Base-by-base conservation (phyloP, 2,113 vertebrate species). In the Martes martes region DNA sequence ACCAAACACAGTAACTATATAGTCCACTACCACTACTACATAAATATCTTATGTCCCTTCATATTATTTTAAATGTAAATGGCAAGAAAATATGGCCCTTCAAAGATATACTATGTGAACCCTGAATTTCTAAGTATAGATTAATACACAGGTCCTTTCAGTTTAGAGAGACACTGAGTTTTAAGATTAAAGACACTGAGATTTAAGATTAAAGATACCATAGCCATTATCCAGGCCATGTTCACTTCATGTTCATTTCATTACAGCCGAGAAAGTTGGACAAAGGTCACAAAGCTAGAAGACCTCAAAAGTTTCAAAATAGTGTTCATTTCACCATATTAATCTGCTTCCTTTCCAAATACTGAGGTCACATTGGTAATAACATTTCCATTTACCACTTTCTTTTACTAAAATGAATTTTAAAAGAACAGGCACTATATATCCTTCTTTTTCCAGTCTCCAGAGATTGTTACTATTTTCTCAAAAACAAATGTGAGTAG, bases 291-390 rank as follows among this genome's bases (percentile, higher is more conserved):
- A 96, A 90, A 92, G 42, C 39, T 45, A 78, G 59, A 89, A 61
- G 14, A 36, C 23, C 42, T 82, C 55, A 57, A 76, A 67, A 65
- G 18, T 26, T 24, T 15, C 23, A 83, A 50, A 13, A 65, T 1
- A 65, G 42, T 15, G 8, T 4, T 82, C 67, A 45, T 45, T n/a
- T 79, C 33, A 76, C 26, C 94, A 7, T 11, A 79, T 87, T 79
- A 76, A 45, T 78, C 78, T 31, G 31, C 31, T 96, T 91, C 89
- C n/a, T 86, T 78, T 97, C n/a, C 61, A 94, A 89, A 97, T 50
- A 74, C 0, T 50, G 67, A 87, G 16, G 52, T 88, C 61, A 90
- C 13, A 86, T 36, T 84, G 74, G 50, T 26, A 61, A 24, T 47
- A 83, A 86, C 19, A 82, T 28, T 84, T 95, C 52, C 39, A 90